Evolutionary conservation across 2,888 invertebrate species (phyloP).

Genomic region (Stictocephala bisonia): DNA sequence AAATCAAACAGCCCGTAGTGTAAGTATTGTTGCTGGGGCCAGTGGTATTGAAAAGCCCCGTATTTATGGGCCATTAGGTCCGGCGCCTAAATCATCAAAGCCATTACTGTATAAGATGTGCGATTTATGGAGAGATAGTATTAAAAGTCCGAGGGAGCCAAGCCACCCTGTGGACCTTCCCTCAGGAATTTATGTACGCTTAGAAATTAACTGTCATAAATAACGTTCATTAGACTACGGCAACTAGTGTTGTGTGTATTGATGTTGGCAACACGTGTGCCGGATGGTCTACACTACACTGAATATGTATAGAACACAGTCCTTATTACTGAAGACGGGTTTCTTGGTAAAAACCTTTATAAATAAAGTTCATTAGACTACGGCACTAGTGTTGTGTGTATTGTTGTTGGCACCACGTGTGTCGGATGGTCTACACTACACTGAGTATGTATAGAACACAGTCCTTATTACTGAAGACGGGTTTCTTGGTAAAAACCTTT

Average conservation of each 20-base stretch:
- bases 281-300: conserved; percentile 21
- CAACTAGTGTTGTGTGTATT: conserved; percentile 18
- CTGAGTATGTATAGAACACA: too few relatives aligned
- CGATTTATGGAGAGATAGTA: conserved; percentile 36
- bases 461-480: too few relatives aligned
- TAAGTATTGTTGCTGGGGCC: conserved; percentile 7
- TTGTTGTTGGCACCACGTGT: too few relatives aligned
- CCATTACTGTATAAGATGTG: conserved; percentile 43
- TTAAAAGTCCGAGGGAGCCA: conserved; percentile 37
- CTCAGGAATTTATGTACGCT: conserved; percentile 40
- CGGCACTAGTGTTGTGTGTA: too few relatives aligned
- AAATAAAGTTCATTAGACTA: too few relatives aligned
- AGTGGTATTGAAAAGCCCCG: conserved; percentile 38
- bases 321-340: too few relatives aligned
- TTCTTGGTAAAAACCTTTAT: too few relatives aligned
- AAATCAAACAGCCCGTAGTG: conserved; percentile 30
- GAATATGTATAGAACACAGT: too few relatives aligned
- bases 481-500: too few relatives aligned
- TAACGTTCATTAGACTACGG: conserved; percentile 39
- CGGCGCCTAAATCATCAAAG: conserved; percentile 38
- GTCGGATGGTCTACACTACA: too few relatives aligned
- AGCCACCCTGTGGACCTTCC: conserved; percentile 8
- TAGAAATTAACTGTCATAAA: conserved; percentile 41
- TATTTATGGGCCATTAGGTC: conserved; percentile 41
- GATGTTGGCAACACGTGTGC: conserved; percentile 14